phyloP scores from a whole-genome alignment of 2,797 vertebrate genomes.

The Gambusia yucatana region DNA sequence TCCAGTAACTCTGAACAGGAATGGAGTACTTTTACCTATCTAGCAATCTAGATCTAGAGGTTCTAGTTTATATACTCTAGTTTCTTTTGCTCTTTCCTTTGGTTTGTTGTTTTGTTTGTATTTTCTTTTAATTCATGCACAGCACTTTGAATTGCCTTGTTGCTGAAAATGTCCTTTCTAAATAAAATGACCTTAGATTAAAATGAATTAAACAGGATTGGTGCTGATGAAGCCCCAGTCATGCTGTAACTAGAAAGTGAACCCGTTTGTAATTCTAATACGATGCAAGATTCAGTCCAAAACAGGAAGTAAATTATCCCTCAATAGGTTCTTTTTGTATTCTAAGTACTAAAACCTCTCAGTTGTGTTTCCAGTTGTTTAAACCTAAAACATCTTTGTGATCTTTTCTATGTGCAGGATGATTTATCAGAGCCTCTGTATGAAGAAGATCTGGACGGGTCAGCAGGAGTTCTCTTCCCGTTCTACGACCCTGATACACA shows the following conservation, averaged over 20 bases:
- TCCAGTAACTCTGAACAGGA: no score
- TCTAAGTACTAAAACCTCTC: background rate
- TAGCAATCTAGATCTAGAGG: no score
- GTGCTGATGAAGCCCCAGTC: background rate
- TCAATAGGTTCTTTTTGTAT: background rate
- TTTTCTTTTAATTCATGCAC: no score
- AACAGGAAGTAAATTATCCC: background rate
- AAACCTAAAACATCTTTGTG: background rate
- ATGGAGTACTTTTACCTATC: no score
- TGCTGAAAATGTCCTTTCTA: no score
- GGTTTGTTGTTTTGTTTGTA: no score
- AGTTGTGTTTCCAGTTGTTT: background rate
- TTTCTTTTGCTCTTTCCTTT: no score
- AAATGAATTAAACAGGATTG: no score
- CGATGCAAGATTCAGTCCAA: background rate
- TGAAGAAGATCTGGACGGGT: constrained; percentile 91
- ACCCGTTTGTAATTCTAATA: background rate
- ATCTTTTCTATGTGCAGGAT: constrained; percentile 73
- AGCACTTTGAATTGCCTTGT: no score
- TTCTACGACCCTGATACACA: constrained; percentile 91
- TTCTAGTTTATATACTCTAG: no score
- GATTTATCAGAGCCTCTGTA: constrained; percentile 86
- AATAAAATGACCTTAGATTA: no score
- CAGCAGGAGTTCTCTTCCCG: constrained; percentile 90
- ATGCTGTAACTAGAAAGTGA: background rate